These are phyloP conservation scores for Xerus inauris DNA, from an alignment of 2,113 vertebrate species.

Conservation along the genomic window DNA sequence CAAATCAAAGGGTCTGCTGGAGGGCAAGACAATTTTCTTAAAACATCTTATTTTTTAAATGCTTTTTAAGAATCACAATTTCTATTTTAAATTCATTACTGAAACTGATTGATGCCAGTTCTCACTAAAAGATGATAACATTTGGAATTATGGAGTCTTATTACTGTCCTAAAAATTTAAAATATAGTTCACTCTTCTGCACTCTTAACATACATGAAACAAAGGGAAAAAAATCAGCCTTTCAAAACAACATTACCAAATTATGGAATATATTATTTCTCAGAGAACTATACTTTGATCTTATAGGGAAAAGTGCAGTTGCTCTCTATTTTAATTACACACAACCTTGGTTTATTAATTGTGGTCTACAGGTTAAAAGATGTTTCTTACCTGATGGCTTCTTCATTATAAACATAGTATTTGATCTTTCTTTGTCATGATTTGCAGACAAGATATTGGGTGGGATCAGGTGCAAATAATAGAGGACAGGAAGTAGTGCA, in stretches of 20 bases:
- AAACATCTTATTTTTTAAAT: constrained; percentile 76
- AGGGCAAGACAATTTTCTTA: constrained; percentile 66
- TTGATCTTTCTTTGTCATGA: background rate
- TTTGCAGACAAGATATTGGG: background rate
- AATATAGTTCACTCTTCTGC: constrained; percentile 13
- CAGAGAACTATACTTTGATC: constrained; percentile 1
- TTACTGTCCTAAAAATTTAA: background rate
- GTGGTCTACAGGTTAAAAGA: background rate
- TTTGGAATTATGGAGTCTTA: constrained; percentile 45
- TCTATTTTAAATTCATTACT: constrained; percentile 81
- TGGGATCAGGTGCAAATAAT: background rate
- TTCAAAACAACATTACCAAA: background rate
- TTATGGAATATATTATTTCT: constrained; percentile 33
- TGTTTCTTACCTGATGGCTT: background rate
- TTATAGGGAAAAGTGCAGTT: background rate
- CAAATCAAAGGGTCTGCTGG: constrained; percentile 58
- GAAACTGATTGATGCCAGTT: constrained; percentile 46
- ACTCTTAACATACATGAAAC: background rate
- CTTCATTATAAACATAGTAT: background rate
- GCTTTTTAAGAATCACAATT: constrained; percentile 59
- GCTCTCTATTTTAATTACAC: constrained; percentile 23
- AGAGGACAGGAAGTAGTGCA: background rate
- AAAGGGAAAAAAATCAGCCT: background rate
- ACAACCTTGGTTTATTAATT: background rate
- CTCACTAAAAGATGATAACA: constrained; percentile 63